These are phyloP conservation scores for Leucophenga montana DNA, from an alignment of 2,888 invertebrate genomes.

Conservation along the genomic window DNA sequence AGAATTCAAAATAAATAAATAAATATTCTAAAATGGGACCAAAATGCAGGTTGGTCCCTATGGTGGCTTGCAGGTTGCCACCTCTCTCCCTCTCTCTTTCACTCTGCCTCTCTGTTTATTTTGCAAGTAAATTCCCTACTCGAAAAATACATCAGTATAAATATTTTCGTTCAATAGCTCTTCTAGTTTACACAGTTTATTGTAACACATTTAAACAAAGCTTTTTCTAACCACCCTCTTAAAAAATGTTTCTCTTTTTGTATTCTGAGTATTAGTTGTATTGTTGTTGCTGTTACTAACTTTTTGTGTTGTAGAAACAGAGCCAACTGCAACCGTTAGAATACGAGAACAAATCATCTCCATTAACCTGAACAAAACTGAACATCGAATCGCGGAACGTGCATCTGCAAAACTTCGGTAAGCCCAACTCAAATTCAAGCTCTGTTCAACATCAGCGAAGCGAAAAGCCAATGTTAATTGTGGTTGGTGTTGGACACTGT, in stretches of 20 bases:
- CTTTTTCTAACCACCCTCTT: no score
- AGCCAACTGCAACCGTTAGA: constrained; percentile 46
- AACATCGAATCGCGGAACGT: constrained; percentile 66
- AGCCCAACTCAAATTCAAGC: neutral
- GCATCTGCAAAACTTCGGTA: constrained; percentile 61
- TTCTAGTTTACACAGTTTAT: no score
- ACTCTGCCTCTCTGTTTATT: no score
- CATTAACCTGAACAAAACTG: constrained; percentile 68
- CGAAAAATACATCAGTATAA: no score
- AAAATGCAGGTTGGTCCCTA: no score
- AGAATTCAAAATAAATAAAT: no score
- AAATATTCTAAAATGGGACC: no score
- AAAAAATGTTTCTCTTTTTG: neutral
- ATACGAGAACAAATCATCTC: constrained; percentile 68
- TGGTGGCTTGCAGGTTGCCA: no score
- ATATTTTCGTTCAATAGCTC: no score
- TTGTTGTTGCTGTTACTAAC: constrained; percentile 39
- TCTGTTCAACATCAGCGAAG: constrained; percentile 17
- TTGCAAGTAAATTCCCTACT: no score
- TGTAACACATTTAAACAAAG: no score
- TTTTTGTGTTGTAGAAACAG: neutral
- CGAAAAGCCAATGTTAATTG: constrained; percentile 36
- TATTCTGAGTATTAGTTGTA: constrained; percentile 16
- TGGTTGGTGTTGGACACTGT: constrained; percentile 45
- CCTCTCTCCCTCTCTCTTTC: no score